Base-by-base conservation (phyloP, 2,888 invertebrate species). In the Celastrina argiolus region DNA sequence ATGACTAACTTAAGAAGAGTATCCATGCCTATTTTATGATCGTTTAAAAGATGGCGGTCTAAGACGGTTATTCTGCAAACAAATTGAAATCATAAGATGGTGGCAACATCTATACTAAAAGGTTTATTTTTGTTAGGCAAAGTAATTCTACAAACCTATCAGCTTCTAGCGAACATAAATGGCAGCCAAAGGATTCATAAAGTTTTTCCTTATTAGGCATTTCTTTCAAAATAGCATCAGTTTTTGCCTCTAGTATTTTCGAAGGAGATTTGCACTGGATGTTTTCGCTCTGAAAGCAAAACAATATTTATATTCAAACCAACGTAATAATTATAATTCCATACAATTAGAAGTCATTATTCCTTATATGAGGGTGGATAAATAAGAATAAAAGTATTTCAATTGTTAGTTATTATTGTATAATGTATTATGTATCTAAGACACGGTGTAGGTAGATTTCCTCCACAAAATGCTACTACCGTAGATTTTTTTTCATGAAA, bases 1-100 rank as follows among this genome's bases (percentile, higher is more conserved):
- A 91, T 81, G 0, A 91, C 90, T 0, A 91, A 75, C 45, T 88
- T 84, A 0, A 91, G 76, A 0, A 91, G 78, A 45, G 78, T 85
- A 7, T 89, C 88, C 0, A 91, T 72, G 0, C 85, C 82, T 1
- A 91, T 84, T 71, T 88, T 85, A 72, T 91, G 90, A 63, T 88
- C 77, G 72, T 83, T 87, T 0, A 91, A 71, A 0, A 91, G 81
- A 71, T 91, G 90, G 1, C 90, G 77, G 56, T 91, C 90, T 1
- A 91, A 70, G 0, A 82, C 83, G 73, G 90, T 91, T 77, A 91
- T 91, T 70, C 90, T 91, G 83, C 0, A 74, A 77, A 7, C 22
- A 26, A 51, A 26, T 51, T 26, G 12, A 1, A 5, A 26, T 26
- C 12, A 4, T 18, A n/a, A 8, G 2, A 16, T 31, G 5, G 31